Evolutionary conservation across 2,888 invertebrate species (phyloP).

Genomic region (Zootermopsis nevadensis): DNA sequence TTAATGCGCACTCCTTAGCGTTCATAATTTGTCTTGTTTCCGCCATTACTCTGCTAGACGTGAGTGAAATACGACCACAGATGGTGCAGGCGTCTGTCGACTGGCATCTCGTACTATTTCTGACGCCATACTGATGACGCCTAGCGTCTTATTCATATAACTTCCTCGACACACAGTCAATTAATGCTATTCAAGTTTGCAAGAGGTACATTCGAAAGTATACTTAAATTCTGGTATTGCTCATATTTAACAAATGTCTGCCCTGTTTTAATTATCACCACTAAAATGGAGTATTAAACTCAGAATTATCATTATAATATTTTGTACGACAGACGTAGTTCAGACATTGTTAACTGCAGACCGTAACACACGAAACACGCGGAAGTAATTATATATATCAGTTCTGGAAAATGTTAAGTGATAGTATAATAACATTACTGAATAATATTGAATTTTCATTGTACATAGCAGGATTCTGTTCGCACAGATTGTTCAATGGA

Average conservation of each 20-base stretch:
- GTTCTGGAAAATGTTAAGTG: neutral
- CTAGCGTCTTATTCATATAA: neutral
- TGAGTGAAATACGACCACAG: neutral
- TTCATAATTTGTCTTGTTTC: neutral
- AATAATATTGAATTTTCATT: neutral
- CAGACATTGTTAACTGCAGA: no score
- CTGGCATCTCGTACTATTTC: neutral
- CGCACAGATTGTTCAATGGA: neutral
- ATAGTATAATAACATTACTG: neutral
- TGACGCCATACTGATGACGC: neutral
- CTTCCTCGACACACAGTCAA: neutral
- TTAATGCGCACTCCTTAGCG: neutral
- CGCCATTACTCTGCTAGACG: neutral
- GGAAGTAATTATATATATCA: no score
- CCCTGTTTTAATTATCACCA: neutral
- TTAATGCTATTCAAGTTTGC: neutral
- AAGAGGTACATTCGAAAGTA: neutral
- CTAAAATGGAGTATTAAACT: neutral
- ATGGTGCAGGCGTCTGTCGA: neutral
- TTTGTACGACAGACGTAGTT: neutral
- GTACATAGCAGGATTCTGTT: neutral
- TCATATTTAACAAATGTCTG: neutral
- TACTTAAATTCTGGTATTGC: neutral
- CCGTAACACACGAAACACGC: no score
- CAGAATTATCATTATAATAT: neutral